phyloP scores from a whole-genome alignment of 2,888 invertebrate species.

The Dryomyza anilis region DNA sequence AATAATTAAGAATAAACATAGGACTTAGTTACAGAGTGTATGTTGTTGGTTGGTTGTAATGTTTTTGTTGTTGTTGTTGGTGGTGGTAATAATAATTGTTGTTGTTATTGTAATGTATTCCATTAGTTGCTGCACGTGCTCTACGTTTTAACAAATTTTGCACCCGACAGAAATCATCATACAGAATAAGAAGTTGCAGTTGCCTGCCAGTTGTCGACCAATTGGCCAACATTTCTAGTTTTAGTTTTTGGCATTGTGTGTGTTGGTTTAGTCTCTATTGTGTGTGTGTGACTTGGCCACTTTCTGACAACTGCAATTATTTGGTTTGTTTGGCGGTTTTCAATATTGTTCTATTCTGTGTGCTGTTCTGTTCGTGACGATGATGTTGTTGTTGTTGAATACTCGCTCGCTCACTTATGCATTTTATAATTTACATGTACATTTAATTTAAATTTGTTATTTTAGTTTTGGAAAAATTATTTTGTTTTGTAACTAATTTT shows the following conservation, averaged over 20 bases:
- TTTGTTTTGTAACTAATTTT: conserved; percentile 23
- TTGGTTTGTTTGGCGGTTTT: background rate
- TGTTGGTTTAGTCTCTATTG: too few species aligned
- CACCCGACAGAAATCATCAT: conserved; percentile 34
- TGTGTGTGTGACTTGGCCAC: conserved; percentile 27
- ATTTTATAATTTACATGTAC: conserved; percentile 20
- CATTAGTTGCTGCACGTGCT: conserved; percentile 29
- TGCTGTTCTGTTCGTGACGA: background rate
- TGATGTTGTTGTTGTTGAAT: conserved; percentile 17
- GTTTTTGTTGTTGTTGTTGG: conserved; percentile 4
- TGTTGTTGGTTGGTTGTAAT: conserved; percentile 43
- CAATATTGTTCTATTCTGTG: conserved; percentile 1
- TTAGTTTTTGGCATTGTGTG: conserved; percentile 13
- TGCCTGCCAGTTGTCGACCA: background rate
- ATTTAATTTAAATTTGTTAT: conserved; percentile 31
- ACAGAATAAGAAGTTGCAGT: conserved; percentile 1
- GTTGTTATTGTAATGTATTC: conserved; percentile 35
- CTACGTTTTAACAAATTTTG: conserved; percentile 34
- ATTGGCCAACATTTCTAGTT: conserved; percentile 25
- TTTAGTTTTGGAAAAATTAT: conserved; percentile 41
- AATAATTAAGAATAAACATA: conserved; percentile 58
- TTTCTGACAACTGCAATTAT: too few species aligned
- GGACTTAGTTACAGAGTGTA: conserved; percentile 57
- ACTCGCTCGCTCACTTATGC: conserved; percentile 19
- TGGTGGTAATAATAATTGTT: conserved; percentile 32